These are phyloP conservation scores for Megaustenia siamemsis DNA, from an alignment of 2,888 invertebrate genomes.

Conservation along the genomic window DNA sequence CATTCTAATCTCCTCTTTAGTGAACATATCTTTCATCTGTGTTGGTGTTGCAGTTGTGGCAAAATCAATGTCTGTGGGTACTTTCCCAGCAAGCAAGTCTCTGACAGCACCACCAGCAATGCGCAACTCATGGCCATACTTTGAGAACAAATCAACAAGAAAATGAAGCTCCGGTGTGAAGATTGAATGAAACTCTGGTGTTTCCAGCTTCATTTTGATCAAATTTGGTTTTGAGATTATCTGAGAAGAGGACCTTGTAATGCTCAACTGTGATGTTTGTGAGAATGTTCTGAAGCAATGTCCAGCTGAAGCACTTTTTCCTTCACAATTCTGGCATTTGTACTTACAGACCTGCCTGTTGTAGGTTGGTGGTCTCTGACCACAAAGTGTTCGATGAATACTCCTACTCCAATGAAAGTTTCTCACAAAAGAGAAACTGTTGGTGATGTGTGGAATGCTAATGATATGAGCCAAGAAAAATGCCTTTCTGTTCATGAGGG, in stretches of 20 bases:
- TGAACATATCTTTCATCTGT: constrained; percentile 97
- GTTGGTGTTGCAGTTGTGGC: constrained; percentile 97
- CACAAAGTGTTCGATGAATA: not conserved
- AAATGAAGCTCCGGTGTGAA: constrained; percentile 90
- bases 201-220: constrained; percentile 74
- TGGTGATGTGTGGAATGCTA: not conserved
- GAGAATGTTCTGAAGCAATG: not conserved
- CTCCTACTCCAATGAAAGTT: not conserved
- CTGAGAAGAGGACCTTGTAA: constrained; percentile 21
- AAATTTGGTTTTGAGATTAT: constrained; percentile 55
- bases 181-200: constrained; percentile 72
- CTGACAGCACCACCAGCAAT: constrained; percentile 98
- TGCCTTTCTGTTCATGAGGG: constrained; percentile 10
- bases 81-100: constrained; percentile 81
- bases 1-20: constrained; percentile 90
- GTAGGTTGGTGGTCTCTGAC: not conserved
- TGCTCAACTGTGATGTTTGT: not conserved
- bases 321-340: not conserved
- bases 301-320: not conserved
- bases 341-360: not conserved
- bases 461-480: not conserved
- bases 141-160: constrained; percentile 88
- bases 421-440: not conserved
- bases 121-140: constrained; percentile 87
- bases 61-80: constrained; percentile 92